Evolutionary conservation across 2,113 vertebrate species (phyloP).

Genomic region (Cnemophilus loriae): DNA sequence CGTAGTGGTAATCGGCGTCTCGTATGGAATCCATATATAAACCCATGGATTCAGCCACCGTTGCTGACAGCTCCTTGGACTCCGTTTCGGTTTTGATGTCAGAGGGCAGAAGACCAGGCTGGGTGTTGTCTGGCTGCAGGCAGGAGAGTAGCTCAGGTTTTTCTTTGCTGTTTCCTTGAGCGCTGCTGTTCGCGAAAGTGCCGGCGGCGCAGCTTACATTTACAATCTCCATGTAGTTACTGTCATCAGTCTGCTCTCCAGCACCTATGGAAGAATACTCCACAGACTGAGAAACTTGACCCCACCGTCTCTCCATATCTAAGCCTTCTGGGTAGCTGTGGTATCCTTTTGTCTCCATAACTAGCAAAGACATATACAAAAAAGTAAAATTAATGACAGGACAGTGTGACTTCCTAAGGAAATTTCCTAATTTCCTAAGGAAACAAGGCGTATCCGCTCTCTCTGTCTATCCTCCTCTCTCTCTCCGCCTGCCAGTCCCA

Average conservation of each 20-base stretch:
- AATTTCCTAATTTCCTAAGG: constrained; percentile 62
- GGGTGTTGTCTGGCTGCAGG: constrained; percentile 80
- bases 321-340: constrained; percentile 89
- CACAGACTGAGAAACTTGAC: constrained; percentile 81
- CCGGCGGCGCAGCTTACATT: constrained; percentile 80
- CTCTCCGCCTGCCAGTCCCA: neutral
- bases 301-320: constrained; percentile 90
- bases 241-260: constrained; percentile 74
- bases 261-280: constrained; percentile 78
- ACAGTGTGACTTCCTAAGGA: constrained; percentile 49
- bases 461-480: constrained; percentile 35
- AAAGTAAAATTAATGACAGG: constrained; percentile 46
- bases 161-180: constrained; percentile 84
- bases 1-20: constrained; percentile 87
- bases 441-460: constrained; percentile 34
- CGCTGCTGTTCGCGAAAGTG: constrained; percentile 67
- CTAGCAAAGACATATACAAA: constrained; percentile 72
- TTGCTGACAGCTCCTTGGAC: constrained; percentile 94
- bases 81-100: constrained; percentile 88
- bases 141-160: constrained; percentile 81
- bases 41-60: constrained; percentile 97
- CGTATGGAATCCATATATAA: constrained; percentile 95
- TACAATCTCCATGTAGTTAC: constrained; percentile 88
- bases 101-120: constrained; percentile 79
- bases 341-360: constrained; percentile 98